Conservation (phyloP, 1,140 invertebrate species). For the Heliconius nattereri region DNA sequence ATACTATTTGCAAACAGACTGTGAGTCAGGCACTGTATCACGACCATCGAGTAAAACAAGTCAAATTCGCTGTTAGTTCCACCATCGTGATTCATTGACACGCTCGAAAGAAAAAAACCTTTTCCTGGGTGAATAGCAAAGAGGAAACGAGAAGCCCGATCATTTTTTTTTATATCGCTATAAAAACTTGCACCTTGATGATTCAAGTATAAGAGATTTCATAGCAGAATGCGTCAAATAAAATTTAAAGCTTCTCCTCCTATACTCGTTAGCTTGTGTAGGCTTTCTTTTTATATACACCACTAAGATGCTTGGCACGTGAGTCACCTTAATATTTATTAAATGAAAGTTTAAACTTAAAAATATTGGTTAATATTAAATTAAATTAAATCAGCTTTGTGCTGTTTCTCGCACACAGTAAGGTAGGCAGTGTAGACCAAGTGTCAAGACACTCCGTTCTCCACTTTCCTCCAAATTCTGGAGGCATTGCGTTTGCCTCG, state of each 20-base stretch:
- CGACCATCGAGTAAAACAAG: conserved; percentile 55
- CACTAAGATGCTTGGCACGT: neutral
- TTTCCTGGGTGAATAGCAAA: conserved; percentile 36
- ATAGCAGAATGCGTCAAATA: conserved; percentile 9
- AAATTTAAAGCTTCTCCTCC: neutral
- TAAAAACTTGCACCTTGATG: conserved; percentile 43
- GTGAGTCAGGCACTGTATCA: conserved; percentile 57
- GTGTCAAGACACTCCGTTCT: neutral
- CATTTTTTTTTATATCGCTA: conserved; percentile 31
- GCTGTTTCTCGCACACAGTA: neutral
- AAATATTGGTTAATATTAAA: neutral
- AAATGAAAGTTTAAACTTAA: neutral
- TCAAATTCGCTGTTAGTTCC: conserved; percentile 63
- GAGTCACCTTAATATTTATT: neutral
- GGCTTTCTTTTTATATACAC: neutral
- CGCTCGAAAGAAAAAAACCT: conserved; percentile 34
- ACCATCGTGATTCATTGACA: conserved; percentile 48
- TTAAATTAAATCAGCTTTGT: neutral
- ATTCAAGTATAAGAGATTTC: conserved; percentile 41
- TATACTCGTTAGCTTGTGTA: conserved; percentile 3
- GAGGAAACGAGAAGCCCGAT: conserved; percentile 40
- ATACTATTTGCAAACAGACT: conserved; percentile 46
- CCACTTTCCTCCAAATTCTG: too few relatives aligned
- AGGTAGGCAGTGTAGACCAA: neutral
- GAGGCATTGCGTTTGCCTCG: too few relatives aligned